phyloP scores from a whole-genome alignment of 2,888 invertebrate species.

The Theretra japonica region DNA sequence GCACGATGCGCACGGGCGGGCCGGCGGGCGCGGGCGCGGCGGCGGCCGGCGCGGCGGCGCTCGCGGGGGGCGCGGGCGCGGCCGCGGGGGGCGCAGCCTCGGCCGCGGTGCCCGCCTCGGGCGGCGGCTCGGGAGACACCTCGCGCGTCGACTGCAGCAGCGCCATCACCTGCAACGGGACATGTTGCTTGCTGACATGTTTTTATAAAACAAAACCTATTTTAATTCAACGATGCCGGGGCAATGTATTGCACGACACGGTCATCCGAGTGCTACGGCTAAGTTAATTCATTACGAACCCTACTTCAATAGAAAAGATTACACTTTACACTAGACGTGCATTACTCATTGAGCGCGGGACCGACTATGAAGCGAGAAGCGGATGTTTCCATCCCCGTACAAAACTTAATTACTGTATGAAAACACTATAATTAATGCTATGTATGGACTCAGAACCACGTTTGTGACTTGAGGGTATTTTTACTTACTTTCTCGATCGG shows the following conservation, averaged over 20 bases:
- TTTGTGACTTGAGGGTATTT: neutral
- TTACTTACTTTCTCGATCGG: conserved; percentile 82
- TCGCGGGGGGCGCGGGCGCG: conserved; percentile 46
- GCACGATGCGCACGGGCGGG: conserved; percentile 66
- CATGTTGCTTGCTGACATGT: neutral
- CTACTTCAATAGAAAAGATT: too few relatives aligned
- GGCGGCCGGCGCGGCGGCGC: conserved; percentile 46
- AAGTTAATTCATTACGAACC: too few relatives aligned
- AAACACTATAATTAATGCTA: neutral
- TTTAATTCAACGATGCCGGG: too few relatives aligned
- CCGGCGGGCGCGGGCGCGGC: conserved; percentile 39
- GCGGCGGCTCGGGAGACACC: conserved; percentile 70
- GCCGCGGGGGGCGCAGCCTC: conserved; percentile 39
- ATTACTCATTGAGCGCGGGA: too few relatives aligned
- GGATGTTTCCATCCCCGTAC: too few relatives aligned
- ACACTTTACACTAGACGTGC: too few relatives aligned
- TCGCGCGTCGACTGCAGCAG: conserved; percentile 82
- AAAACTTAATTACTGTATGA: too few relatives aligned
- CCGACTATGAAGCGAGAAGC: too few relatives aligned
- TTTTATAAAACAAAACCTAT: too few relatives aligned
- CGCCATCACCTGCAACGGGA: conserved; percentile 72
- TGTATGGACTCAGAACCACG: neutral
- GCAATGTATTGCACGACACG: too few relatives aligned
- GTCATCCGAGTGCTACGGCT: too few relatives aligned
- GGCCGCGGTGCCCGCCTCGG: conserved; percentile 44